Conservation (phyloP, 2,113 vertebrate species). For the Herpetotheres cachinnans region DNA sequence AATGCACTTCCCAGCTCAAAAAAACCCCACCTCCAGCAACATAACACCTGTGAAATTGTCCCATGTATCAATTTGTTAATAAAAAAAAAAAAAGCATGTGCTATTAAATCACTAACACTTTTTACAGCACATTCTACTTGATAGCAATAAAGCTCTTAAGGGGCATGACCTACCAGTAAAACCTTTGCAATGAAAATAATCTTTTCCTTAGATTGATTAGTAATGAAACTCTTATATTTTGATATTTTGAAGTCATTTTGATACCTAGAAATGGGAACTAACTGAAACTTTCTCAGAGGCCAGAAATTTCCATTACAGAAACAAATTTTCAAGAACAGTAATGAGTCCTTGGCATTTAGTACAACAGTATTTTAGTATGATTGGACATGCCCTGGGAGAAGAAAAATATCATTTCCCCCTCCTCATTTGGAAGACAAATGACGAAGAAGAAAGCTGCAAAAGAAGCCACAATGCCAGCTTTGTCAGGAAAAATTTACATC, state of each 20-base stretch:
- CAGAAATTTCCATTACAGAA: conserved; percentile 29
- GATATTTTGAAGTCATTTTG: conserved; percentile 1
- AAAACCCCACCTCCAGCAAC: background rate
- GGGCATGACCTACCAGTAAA: background rate
- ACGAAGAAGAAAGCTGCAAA: background rate
- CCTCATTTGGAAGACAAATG: background rate
- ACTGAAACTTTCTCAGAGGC: conserved; percentile 23
- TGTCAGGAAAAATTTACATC: conserved; percentile 30
- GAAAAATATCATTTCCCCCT: background rate
- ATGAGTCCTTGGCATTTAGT: conserved; percentile 39
- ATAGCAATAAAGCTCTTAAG: background rate
- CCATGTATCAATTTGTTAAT: background rate
- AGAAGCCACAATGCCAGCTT: background rate
- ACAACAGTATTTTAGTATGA: conserved; percentile 15
- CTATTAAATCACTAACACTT: background rate
- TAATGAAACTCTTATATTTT: conserved; percentile 3
- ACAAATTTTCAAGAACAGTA: conserved; percentile 29
- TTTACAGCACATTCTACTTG: background rate
- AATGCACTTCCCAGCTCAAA: background rate
- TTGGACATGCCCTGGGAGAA: background rate
- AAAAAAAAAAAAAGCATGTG: conserved; percentile 1
- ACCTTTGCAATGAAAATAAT: background rate
- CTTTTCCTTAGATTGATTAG: background rate
- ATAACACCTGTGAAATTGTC: background rate
- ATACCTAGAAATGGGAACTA: conserved; percentile 21